Conservation (phyloP, 1,140 invertebrate species). For the Limonius californicus region DNA sequence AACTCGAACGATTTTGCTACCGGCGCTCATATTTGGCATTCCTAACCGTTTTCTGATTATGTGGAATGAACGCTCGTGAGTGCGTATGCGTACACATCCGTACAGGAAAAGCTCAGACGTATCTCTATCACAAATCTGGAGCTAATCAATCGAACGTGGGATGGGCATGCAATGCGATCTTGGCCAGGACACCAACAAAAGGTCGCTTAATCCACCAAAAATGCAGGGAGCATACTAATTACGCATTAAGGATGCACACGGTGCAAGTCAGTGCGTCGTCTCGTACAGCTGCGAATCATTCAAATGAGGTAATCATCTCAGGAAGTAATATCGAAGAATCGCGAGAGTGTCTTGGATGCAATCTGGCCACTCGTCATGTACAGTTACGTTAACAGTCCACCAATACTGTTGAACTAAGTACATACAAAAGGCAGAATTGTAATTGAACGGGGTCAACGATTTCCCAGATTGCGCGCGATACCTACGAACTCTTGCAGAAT, state of each 20-base stretch:
- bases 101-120: no score
- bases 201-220: no score
- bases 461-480: conserved; percentile 19
- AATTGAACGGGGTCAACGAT: conserved; percentile 21
- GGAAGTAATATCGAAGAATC: conserved; percentile 5
- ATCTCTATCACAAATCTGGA: no score
- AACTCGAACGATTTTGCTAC: not conserved
- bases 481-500: not conserved
- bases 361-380: conserved; percentile 13
- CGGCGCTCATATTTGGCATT: no score
- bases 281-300: conserved; percentile 1
- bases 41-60: no score
- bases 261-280: not conserved
- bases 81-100: no score
- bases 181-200: no score
- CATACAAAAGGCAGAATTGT: conserved; percentile 16
- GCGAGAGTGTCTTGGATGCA: conserved; percentile 6
- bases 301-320: conserved; percentile 5
- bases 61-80: no score
- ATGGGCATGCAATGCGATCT: no score
- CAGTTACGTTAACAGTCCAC: conserved; percentile 21
- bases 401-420: conserved; percentile 17
- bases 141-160: no score
- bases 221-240: not conserved
- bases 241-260: not conserved